Base-by-base conservation (phyloP, 1,140 invertebrate genomes). In the Drosophila eugracilis region DNA sequence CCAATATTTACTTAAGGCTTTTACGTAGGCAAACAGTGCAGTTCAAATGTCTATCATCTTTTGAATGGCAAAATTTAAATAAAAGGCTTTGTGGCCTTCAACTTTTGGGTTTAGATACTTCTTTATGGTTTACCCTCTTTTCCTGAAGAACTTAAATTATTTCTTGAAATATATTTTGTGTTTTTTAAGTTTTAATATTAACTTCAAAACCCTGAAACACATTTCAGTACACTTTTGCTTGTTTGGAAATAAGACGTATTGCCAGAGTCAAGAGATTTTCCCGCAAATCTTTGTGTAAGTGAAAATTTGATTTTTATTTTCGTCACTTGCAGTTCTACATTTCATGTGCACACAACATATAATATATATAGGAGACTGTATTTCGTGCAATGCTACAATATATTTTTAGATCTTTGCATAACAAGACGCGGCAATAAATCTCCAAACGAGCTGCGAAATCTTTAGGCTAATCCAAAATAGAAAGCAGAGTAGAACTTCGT, bases 361-460 rank as follows among this genome's bases (percentile, higher is more conserved):
- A 57, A 36, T 59, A 41, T 72, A 63, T 37, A 34, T 28, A 50
- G 26, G 30, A 48, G 55, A 36, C 36, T 75, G 58, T 49, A 47
- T 50, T 53, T 53, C n/a, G 48, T 75, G 72, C 70, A 75, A 30
- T 55, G 49, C 58, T 37, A 55, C 6, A 21, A 34, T 58, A 49
- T 75, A 75, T 75, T 75, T 75, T 57, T 75, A 75, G 70, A 58
- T 32, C 22, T 75, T 75, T 57, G 45, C 72, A 75, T 75, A 75
- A 75, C 71, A 44, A 75, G 71, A 53, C 24, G 44, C 17, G 15
- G 59, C 52, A 75, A 63, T 55, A 75, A 75, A 75, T 75, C 70
- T 75, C 60, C 70, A 75, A 66, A 65, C 58, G 49, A 75, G n/a
- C 71, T 58, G 65, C 53, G 53, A 58, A 58, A 42, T 39, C 37